Evolutionary conservation across 2,113 vertebrate species (phyloP), one percentile per base, ranked within the genome.

Genomic region (Pithys albifrons): DNA sequence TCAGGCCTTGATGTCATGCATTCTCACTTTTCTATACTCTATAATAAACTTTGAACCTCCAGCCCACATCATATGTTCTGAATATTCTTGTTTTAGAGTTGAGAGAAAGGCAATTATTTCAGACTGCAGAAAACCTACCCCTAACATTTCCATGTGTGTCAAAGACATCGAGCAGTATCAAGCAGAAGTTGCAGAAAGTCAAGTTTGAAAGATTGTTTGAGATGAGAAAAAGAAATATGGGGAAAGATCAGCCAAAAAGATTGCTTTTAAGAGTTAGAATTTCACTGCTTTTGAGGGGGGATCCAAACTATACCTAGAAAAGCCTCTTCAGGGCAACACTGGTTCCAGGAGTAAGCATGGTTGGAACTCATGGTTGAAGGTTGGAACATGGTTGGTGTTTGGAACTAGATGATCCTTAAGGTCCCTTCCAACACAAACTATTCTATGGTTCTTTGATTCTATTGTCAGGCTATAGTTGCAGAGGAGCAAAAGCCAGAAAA

Each of bases 1-100:
- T 82, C 70, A 80, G 81, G 43, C 66, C 85, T 93, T 91, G 71
- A 85, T 94, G 75, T 96, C 55, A 86, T 77, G 82, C 43, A 83
- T 90, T 81, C 78, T 88, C 88, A 14, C 25, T 59, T 94, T 93
- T 93, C 79, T 76, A 54, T 86, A 64, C 10, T 65, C 90, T 52
- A 85, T 45, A 93, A 73, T 19, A 87, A 66, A 89, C 75, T 94
- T 94, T 90, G 64, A 83, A 71, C 43, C 19, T 37, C 85, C 57
- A 93, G 72, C 51, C 82, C 78, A 77, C 57, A 86, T 82, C 86
- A 85, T 79, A 85, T 91, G 66, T 93, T 95, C 88, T 23, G 43
- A 96, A 91, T 94, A 83, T 91, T 92, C 51, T 93, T 70, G 5
- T 61, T 94, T 69, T 54, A 55, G 71, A 75, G 33, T 59, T 83